Evolutionary conservation across 2,113 vertebrate genomes (phyloP).

Genomic region (Fukomys damarensis): DNA sequence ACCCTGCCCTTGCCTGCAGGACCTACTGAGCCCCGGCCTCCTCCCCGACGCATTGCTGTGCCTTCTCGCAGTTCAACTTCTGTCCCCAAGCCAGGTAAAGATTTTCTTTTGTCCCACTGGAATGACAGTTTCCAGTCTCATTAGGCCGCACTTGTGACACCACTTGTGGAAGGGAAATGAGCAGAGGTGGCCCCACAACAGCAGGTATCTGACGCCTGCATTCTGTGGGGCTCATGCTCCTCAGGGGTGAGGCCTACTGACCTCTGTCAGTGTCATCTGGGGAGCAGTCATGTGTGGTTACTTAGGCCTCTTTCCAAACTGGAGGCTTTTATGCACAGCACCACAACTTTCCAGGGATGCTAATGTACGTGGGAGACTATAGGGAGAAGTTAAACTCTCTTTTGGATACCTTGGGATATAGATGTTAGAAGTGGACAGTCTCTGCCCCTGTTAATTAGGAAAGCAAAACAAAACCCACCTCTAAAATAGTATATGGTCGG

Average conservation of each 20-base stretch:
- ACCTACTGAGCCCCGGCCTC: conserved; percentile 72
- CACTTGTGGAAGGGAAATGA: background rate
- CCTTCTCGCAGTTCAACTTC: conserved; percentile 67
- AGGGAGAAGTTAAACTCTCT: background rate
- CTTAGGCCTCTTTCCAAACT: background rate
- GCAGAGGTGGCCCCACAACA: background rate
- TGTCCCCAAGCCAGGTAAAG: conserved; percentile 76
- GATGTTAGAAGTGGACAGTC: background rate
- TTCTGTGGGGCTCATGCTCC: background rate
- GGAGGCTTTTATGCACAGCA: background rate
- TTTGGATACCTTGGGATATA: background rate
- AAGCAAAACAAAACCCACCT: background rate
- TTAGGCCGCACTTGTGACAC: background rate
- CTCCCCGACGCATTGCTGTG: conserved; percentile 83
- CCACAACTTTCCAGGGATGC: background rate
- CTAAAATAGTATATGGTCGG: background rate
- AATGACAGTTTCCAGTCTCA: background rate
- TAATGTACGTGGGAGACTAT: background rate
- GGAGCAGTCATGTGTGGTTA: background rate
- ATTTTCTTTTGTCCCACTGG: background rate
- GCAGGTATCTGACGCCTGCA: background rate
- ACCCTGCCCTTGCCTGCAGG: conserved; percentile 51
- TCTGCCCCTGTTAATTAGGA: background rate
- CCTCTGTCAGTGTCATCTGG: background rate
- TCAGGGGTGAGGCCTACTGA: background rate